phyloP scores from a whole-genome alignment of 2,797 vertebrate species.

The Arctocebus calabarensis region DNA sequence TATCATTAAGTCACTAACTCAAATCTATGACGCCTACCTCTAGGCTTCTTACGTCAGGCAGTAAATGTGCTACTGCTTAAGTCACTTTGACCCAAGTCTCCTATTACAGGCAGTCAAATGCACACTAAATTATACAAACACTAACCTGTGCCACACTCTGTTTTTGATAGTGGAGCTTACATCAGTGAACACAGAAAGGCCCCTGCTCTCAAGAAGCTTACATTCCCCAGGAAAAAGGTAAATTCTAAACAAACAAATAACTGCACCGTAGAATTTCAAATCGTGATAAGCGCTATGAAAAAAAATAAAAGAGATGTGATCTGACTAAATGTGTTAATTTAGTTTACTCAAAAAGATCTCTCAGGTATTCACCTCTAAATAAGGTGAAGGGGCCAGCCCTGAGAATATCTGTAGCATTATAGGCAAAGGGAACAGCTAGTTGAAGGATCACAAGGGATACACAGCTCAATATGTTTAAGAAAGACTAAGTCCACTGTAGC shows the following conservation, averaged over 20 bases:
- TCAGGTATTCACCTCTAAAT: neutral
- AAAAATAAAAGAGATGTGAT: neutral
- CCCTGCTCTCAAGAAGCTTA: slow-evolving; percentile 1
- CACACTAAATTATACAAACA: neutral
- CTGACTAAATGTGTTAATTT: neutral
- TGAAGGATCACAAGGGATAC: neutral
- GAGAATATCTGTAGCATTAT: neutral
- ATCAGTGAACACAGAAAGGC: neutral
- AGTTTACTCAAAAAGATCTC: slow-evolving; percentile 37
- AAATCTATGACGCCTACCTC: neutral
- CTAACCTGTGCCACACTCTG: neutral
- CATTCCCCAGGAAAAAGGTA: neutral
- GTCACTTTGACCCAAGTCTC: neutral
- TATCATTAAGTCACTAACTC: neutral
- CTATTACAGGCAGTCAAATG: neutral
- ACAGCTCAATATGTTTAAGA: neutral
- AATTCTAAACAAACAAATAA: neutral
- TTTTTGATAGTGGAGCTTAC: neutral
- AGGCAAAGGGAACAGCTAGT: neutral
- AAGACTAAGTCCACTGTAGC: neutral
- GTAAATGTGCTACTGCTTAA: neutral
- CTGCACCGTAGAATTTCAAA: neutral
- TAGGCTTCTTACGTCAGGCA: neutral
- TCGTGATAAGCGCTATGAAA: neutral
- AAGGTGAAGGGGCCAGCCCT: neutral